phyloP scores from a whole-genome alignment of 2,888 invertebrate genomes.

The Pheosia tremula region DNA sequence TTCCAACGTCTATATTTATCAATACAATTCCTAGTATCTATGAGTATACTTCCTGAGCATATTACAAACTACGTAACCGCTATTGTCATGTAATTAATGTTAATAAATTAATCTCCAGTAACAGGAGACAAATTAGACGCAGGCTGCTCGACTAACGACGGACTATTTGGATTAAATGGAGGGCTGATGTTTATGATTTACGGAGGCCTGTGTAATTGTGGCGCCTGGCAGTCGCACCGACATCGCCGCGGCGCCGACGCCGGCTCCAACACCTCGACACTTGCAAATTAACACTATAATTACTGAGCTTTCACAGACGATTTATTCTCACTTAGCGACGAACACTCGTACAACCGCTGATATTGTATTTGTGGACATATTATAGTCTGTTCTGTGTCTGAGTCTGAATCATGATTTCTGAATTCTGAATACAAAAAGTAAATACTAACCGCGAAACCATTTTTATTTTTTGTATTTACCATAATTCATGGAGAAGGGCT shows the following conservation, averaged over 20 bases:
- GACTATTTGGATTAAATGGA: conserved; percentile 84
- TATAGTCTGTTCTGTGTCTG: too few species aligned
- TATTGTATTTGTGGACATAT: conserved; percentile 17
- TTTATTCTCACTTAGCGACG: conserved; percentile 56
- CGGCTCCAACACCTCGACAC: conserved; percentile 19
- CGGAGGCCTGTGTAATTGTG: conserved; percentile 80
- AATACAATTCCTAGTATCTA: conserved; percentile 2
- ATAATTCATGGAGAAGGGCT: too few species aligned
- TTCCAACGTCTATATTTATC: background rate
- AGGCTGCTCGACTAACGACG: conserved; percentile 83
- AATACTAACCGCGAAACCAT: too few species aligned
- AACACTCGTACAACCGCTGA: too few species aligned
- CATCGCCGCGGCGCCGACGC: conserved; percentile 30
- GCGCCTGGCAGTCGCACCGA: conserved; percentile 73
- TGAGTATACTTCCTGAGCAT: conserved; percentile 15
- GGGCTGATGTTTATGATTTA: conserved; percentile 85
- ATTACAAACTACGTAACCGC: conserved; percentile 48
- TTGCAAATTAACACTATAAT: conserved; percentile 49
- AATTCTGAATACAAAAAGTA: too few species aligned
- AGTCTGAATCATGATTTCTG: too few species aligned
- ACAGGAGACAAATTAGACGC: conserved; percentile 83
- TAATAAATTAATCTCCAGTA: conserved; percentile 83
- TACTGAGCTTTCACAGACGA: conserved; percentile 45
- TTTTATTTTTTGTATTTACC: too few species aligned
- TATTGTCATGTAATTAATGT: conserved; percentile 81